Evolutionary conservation across 1,140 invertebrate species (phyloP), one percentile per base, ranked within the genome.

Genomic region (Pararge aegeria): DNA sequence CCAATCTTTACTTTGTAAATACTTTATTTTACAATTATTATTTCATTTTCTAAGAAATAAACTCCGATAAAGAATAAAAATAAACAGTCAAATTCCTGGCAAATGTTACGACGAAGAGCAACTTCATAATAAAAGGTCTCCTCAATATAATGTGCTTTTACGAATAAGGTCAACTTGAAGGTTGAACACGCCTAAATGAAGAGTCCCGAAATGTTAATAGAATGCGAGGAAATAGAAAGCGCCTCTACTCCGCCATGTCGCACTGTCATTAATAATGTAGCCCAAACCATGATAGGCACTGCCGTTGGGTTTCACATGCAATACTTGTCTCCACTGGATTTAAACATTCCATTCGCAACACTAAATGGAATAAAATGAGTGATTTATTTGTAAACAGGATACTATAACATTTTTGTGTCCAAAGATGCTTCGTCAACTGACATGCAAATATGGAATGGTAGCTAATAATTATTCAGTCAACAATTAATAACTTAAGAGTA

Each of bases 221-320:
- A 68, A 65, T 65, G 37, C 30, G 55, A 64, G 52, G 44, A 51
- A 56, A 52, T 55, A 46, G 55, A 54, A 58, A 58, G 55, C 57
- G 48, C 44, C 59, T 51, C 18, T 19, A 50, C 38, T 48, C 30
- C 29, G 50, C 56, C 49, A 49, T 60, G 61, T 67, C 49, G 44
- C 44, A 56, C 30, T 70, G 64, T 61, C 68, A 75, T 78, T 73
- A 78, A 75, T 78, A 75, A 78, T 70, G 70, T 44, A 68, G 52
- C 53, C 44, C 50, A 55, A 55, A 61, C 40, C 66, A 66, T 69
- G 61, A 64, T 52, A 37, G 49, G 49, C 55, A 50, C 54, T 55
- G 51, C 49, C 46, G 66, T 62, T 55, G 61, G 51, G 63, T 59
- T 66, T 60, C 61, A 61, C 62, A 72, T 65, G 68, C 65, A 70